Evolutionary conservation across 2,797 vertebrate genomes (phyloP).

Genomic region (Anas capensis): DNA sequence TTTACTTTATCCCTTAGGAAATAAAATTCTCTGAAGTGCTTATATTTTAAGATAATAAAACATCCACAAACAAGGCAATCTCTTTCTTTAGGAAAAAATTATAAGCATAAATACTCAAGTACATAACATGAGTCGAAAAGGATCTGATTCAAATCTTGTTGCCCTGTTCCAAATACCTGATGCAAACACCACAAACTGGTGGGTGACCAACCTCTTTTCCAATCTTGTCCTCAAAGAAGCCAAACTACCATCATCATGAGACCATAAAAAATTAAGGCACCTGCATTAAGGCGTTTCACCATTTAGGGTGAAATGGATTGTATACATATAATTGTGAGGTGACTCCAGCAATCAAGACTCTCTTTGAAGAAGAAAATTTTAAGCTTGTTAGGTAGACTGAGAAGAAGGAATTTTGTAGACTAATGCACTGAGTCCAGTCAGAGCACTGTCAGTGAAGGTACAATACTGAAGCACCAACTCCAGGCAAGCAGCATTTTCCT

Average conservation of each 20-base stretch:
- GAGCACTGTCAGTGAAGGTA: neutral
- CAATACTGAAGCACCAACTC: neutral
- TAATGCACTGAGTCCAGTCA: neutral
- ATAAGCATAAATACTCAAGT: neutral
- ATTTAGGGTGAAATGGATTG: neutral
- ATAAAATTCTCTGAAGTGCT: neutral
- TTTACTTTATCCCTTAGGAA: neutral
- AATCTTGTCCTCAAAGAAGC: neutral
- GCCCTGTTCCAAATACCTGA: neutral
- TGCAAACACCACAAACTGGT: neutral
- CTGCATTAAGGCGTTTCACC: neutral
- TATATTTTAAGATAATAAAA: neutral
- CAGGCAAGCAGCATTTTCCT: no score
- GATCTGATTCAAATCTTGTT: neutral
- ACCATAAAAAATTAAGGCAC: neutral
- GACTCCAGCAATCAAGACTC: neutral
- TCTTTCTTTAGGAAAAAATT: neutral
- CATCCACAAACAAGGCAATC: neutral
- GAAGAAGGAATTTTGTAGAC: neutral
- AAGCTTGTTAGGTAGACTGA: neutral
- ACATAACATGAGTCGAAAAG: fast-evolving
- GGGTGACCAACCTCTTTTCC: neutral
- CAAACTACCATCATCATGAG: neutral
- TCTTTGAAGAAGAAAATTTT: neutral
- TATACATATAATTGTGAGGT: neutral